These are phyloP conservation scores for Phenganax marumi DNA, from an alignment of 92 coral and sea anemone species.

Conservation along the genomic window DNA sequence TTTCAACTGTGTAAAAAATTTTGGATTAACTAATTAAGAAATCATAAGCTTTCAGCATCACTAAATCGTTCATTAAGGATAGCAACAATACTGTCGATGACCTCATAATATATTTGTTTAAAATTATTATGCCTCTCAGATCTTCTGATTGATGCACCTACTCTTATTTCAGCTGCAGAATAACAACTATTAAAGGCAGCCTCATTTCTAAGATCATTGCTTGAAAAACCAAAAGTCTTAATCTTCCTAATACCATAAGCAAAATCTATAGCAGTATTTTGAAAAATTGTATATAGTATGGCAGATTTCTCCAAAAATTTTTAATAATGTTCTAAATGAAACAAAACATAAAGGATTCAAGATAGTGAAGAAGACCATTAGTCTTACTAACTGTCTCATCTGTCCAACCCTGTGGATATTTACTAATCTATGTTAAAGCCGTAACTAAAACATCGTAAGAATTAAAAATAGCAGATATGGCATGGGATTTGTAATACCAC, in stretches of 20 bases:
- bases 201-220: neutral
- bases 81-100: neutral
- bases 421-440: no score
- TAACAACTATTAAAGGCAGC: neutral
- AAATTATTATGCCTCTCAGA: neutral
- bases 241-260: neutral
- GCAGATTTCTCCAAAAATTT: neutral
- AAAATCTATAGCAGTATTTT: neutral
- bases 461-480: neutral
- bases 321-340: neutral
- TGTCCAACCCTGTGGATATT: neutral
- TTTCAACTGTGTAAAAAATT: neutral
- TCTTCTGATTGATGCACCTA: neutral
- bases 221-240: neutral
- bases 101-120: neutral
- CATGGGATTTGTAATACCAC: constrained; percentile 1
- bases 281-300: neutral
- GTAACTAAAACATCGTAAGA: neutral
- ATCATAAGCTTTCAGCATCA: neutral
- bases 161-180: neutral
- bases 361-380: neutral
- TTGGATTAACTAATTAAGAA: neutral
- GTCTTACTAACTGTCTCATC: neutral
- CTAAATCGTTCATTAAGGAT: neutral
- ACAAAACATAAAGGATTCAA: neutral